Evolutionary conservation across 2,113 vertebrate species (phyloP).

Genomic region (Phoenicopterus ruber): DNA sequence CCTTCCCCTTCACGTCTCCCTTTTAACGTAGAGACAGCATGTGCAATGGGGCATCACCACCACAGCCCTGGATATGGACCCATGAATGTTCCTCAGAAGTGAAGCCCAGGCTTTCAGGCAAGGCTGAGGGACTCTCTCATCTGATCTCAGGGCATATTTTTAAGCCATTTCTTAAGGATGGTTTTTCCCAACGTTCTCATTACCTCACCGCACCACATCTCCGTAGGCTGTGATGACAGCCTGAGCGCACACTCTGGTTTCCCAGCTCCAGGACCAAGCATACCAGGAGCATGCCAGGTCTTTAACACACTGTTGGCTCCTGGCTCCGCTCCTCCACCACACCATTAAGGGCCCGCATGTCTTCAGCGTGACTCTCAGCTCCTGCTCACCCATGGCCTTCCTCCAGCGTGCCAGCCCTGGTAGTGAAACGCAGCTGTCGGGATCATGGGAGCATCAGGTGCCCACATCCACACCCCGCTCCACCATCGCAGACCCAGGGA

Average conservation of each 20-base stretch:
- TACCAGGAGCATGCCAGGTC: neutral
- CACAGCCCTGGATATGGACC: neutral
- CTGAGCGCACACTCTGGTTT: neutral
- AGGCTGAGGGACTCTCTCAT: neutral
- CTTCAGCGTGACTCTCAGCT: neutral
- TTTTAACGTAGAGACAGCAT: neutral
- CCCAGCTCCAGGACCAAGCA: neutral
- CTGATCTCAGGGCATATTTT: neutral
- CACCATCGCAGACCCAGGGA: neutral
- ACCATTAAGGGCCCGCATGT: neutral
- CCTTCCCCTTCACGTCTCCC: neutral
- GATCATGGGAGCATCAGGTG: neutral
- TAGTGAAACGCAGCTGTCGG: accelerated
- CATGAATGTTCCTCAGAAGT: neutral
- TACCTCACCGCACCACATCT: neutral
- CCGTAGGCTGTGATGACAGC: neutral
- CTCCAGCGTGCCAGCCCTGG: neutral
- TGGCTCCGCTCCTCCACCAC: neutral
- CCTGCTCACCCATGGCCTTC: neutral
- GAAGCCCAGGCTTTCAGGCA: neutral
- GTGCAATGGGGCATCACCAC: neutral
- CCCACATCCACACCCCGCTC: neutral
- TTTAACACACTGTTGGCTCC: neutral
- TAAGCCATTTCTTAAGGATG: neutral
- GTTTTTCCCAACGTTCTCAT: neutral